Conservation (phyloP, 2,888 invertebrate genomes). For the Herminia tarsipennalis region DNA sequence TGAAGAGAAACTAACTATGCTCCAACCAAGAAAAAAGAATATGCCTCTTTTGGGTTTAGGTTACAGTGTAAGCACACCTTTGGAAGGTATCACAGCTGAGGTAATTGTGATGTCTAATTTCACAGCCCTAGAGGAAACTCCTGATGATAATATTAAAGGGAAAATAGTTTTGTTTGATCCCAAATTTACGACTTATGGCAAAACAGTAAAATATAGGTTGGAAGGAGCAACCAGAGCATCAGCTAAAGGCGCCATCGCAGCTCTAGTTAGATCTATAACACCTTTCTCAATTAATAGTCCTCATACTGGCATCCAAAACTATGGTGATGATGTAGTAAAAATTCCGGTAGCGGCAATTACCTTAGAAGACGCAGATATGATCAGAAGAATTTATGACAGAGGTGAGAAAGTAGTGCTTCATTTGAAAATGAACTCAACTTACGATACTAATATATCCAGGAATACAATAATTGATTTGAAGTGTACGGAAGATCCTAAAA, state of each 20-base stretch:
- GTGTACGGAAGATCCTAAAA: slow-evolving; percentile 77
- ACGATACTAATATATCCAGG: slow-evolving; percentile 86
- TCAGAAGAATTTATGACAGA: slow-evolving; percentile 87
- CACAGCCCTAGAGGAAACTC: slow-evolving; percentile 84
- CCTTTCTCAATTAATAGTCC: slow-evolving; percentile 92
- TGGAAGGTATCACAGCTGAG: slow-evolving; percentile 90
- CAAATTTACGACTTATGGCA: slow-evolving; percentile 87
- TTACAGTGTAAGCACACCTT: slow-evolving; percentile 88
- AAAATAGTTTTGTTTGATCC: slow-evolving; percentile 93
- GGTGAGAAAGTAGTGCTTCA: slow-evolving; percentile 79
- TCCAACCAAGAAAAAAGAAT: slow-evolving; percentile 87
- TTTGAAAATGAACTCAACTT: slow-evolving; percentile 88
- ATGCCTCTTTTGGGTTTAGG: slow-evolving; percentile 90
- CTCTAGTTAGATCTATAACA: slow-evolving; percentile 90
- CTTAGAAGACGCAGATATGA: slow-evolving; percentile 91
- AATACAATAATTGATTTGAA: slow-evolving; percentile 90
- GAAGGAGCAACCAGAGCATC: slow-evolving; percentile 89
- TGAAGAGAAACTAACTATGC: slow-evolving; percentile 87
- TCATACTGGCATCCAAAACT: slow-evolving; percentile 90
- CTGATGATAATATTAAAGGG: slow-evolving; percentile 81
- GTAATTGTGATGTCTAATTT: slow-evolving; percentile 90
- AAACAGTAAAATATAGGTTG: slow-evolving; percentile 88
- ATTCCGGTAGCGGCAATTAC: slow-evolving; percentile 92
- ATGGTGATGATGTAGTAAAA: slow-evolving; percentile 83
- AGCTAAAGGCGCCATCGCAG: slow-evolving; percentile 90